Base-by-base conservation (phyloP, 2,888 invertebrate species). In the Meliscaeva auricollis region DNA sequence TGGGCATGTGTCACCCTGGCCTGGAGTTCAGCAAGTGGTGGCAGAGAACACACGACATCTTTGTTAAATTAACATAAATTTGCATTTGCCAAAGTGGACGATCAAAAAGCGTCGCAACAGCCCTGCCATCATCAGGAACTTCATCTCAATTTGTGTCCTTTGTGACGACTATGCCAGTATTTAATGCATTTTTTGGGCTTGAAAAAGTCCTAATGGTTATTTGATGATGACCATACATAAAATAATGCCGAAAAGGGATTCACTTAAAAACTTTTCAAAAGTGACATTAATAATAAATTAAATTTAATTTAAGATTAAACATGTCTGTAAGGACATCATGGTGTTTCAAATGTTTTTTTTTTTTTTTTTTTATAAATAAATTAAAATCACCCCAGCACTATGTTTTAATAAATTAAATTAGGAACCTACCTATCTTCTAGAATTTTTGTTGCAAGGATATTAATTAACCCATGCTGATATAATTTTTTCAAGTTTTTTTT, bases 51-150 rank as follows among this genome's bases (percentile, higher is more conserved):
- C 32, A 35, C 58, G 35, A 38, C 35, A 58, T 58, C 58, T 56
- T 56, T 35, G 35, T 13, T 20, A 38, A 58, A 58, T 58, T 58
- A 58, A 38, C 35, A 58, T 58, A 58, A 58, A 58, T 58, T 56
- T 38, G 26, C 58, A 58, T 58, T 58, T 8, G 13, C 20, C 11
- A 58, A 38, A 58, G 58, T 58, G 35, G 58, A 58, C 35, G 20
- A 58, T 58, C 58, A 58, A 35, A 56, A 48, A 48, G 20, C 7
- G 13, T 20, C 13, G 35, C 58, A 58, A 56, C 56, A 56, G 35
- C 13, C n/a, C 8, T 3, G 15, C 17, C 9, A 58, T 2, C 58
- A 20, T 38, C 20, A 58, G 7, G 7, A 20, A 58, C 35, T 58
- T 58, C 32, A 58, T 58, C 58, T 20, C 20, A 7, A 20, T 13